Base-by-base conservation (phyloP, 2,113 vertebrate genomes). In the Lanius ludovicianus region DNA sequence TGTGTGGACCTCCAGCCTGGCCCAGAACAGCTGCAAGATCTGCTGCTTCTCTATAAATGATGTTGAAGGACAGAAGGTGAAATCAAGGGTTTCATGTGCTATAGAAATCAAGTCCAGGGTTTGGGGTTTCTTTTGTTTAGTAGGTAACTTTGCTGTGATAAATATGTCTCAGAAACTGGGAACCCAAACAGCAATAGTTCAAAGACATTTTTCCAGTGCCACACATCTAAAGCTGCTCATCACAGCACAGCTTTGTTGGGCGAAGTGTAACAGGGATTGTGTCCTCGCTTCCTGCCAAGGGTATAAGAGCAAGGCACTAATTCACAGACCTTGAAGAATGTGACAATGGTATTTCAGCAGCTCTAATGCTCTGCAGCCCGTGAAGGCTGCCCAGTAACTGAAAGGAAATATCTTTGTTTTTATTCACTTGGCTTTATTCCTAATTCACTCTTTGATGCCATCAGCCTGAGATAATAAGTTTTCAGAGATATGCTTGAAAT, bases 381-480 rank as follows among this genome's bases (percentile, higher is more conserved):
- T 96, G 74, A 94, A 94, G 19, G 47, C 92, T 77, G 67, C 87
- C 88, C 39, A 63, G 91, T 89, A 90, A 97, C 91, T 81, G 91
- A 96, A 95, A 96, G 95, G 94, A 96, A 97, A 87, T 97, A 95
- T 95, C 94, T 95, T 97, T 95, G 93, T 53, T 92, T 96, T 96
- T 93, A 92, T 95, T 95, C 89, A 81, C 68, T 96, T 97, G 96
- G 96, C 95, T 84, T 90, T 92, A 87, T 89, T 95, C 95, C 96
- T 95, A 97, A 97, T 95, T 96, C 84, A 71, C 77, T 95, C 95
- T 96, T 96, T 95, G 96, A 97, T 97, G 95, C 94, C 95, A 97
- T 95, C 89, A 87, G 96, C 80, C 86, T 93, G 93, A 74, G 96
- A 96, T 96, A 96, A 95, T 92, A 89, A 52, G 4, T 95, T 95